Conservation (phyloP, 2,888 invertebrate genomes). For the Saturnia pavonia region DNA sequence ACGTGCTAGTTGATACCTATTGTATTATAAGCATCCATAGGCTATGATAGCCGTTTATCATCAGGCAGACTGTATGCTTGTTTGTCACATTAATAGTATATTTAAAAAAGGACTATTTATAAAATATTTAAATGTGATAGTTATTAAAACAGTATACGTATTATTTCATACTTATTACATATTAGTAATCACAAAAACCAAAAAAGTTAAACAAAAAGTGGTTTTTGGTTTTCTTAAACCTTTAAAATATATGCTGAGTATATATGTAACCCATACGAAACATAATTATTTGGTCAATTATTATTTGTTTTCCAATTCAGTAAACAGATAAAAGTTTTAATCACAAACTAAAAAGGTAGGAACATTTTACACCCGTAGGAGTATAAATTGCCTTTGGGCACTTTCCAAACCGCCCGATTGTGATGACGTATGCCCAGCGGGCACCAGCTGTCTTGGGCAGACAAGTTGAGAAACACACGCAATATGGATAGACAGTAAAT, state of each 20-base stretch:
- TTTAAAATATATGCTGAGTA: neutral
- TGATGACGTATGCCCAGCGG: neutral
- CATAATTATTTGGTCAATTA: neutral
- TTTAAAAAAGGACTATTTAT: too few species aligned
- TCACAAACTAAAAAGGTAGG: neutral
- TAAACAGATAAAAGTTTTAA: neutral
- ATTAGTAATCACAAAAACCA: too few species aligned
- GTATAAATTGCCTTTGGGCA: neutral
- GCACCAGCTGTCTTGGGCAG: conserved; percentile 4
- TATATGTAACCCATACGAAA: neutral
- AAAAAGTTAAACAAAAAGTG: too few species aligned
- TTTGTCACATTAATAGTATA: too few species aligned
- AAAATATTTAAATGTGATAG: too few species aligned
- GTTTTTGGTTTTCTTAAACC: too few species aligned
- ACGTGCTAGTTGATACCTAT: too few species aligned
- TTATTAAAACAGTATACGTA: too few species aligned
- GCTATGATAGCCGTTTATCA: too few species aligned
- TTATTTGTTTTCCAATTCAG: neutral
- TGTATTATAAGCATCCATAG: too few species aligned
- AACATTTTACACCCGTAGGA: neutral
- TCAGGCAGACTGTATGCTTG: too few species aligned
- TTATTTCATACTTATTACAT: too few species aligned
- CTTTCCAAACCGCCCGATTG: neutral
- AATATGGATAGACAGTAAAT: conserved; percentile 1
- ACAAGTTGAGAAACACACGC: neutral